Evolutionary conservation across 2,113 vertebrate species (phyloP).

Genomic region (Phaetusa simplex): DNA sequence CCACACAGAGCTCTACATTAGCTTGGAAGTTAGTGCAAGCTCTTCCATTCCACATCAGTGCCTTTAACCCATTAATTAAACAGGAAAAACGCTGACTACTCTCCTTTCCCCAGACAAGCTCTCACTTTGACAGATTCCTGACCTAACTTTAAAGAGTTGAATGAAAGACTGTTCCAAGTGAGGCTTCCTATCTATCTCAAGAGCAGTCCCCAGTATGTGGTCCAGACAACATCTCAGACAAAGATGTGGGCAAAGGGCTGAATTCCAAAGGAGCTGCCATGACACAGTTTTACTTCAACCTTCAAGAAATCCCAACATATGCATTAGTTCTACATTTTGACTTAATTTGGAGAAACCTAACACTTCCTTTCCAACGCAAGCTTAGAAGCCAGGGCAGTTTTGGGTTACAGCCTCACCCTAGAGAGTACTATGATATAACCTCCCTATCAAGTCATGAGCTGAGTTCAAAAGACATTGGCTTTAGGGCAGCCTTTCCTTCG

Average conservation of each 20-base stretch:
- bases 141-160: background rate
- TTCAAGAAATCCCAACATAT: background rate
- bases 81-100: background rate
- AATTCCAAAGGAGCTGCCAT: background rate
- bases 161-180: background rate
- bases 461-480: background rate
- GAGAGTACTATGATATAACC: background rate
- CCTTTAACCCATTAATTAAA: background rate
- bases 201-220: background rate
- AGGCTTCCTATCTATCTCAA: background rate
- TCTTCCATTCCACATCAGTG: background rate
- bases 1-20: background rate
- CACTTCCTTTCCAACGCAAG: background rate
- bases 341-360: background rate
- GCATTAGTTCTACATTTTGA: background rate
- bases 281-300: background rate
- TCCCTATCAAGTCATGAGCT: background rate
- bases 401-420: background rate
- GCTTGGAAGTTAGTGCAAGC: background rate
- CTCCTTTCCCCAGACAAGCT: background rate
- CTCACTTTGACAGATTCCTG: background rate
- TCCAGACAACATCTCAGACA: background rate
- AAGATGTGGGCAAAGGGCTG: background rate
- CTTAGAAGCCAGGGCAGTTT: background rate
- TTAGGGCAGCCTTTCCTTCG: background rate